Conservation (phyloP, 2,113 vertebrate genomes). For the Monopterus albus region DNA sequence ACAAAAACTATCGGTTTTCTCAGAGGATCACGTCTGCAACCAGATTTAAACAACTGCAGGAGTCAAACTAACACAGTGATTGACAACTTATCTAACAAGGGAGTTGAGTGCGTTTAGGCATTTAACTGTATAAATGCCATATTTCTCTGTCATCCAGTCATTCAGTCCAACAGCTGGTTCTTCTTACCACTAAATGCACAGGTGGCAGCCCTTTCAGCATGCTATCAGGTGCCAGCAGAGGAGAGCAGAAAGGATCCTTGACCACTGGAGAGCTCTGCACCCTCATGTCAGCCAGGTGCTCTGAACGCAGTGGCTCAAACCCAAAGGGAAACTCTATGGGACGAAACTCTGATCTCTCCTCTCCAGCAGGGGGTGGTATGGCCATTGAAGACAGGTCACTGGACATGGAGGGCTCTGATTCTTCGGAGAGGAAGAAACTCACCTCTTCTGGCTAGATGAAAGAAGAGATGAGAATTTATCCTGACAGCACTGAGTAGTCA, state of each 20-base stretch:
- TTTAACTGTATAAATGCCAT: not conserved
- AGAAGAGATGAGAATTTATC: slow-evolving; percentile 19
- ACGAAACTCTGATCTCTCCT: slow-evolving; percentile 43
- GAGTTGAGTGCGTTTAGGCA: not conserved
- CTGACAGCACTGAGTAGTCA: not conserved
- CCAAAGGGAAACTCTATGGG: slow-evolving; percentile 82
- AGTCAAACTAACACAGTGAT: not conserved
- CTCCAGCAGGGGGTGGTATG: slow-evolving; percentile 52
- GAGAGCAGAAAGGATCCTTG: slow-evolving; percentile 89
- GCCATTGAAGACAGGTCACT: slow-evolving; percentile 50
- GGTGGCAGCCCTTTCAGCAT: slow-evolving; percentile 82
- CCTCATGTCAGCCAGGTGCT: slow-evolving; percentile 78
- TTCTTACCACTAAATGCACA: slow-evolving; percentile 84
- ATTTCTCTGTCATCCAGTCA: not conserved
- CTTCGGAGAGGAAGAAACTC: slow-evolving; percentile 75
- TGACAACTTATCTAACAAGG: not conserved
- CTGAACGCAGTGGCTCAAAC: slow-evolving; percentile 86
- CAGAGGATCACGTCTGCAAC: not conserved
- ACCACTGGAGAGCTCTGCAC: slow-evolving; percentile 83
- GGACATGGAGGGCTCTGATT: slow-evolving; percentile 62
- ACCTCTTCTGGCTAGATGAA: slow-evolving; percentile 74
- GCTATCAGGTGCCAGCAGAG: slow-evolving; percentile 84
- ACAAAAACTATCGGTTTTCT: not conserved
- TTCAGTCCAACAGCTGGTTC: not conserved
- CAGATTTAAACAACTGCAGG: not conserved